Evolutionary conservation across 2,888 invertebrate species (phyloP).

Genomic region (Exephanes ischioxanthus): DNA sequence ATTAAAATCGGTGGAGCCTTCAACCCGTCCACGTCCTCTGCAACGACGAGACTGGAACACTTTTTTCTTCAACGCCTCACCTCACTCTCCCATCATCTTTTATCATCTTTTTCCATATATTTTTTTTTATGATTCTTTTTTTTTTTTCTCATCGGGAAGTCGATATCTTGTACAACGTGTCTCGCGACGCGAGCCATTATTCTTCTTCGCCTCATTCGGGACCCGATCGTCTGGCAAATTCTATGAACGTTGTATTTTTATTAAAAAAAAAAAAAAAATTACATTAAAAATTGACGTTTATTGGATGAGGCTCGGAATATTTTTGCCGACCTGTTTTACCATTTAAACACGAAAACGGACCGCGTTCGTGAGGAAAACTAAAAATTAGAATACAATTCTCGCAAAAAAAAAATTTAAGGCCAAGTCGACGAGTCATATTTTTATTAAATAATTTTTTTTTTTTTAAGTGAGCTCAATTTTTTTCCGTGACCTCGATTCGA

Average conservation of each 20-base stretch:
- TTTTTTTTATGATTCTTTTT: slow-evolving; percentile 5
- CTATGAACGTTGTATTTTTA: background rate
- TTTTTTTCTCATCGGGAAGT: slow-evolving; percentile 25
- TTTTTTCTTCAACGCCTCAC: slow-evolving; percentile 24
- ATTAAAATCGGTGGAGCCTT: slow-evolving; percentile 77
- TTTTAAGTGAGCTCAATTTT: no score
- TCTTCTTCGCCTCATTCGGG: slow-evolving; percentile 50
- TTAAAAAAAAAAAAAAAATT: background rate
- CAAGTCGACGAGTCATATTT: no score
- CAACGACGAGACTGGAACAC: slow-evolving; percentile 29
- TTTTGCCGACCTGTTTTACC: no score
- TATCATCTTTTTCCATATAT: slow-evolving; percentile 1
- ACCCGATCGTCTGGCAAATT: slow-evolving; percentile 54
- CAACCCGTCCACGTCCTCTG: background rate
- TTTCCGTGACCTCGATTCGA: no score
- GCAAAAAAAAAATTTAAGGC: no score
- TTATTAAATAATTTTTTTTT: no score
- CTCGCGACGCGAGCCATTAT: slow-evolving; percentile 32
- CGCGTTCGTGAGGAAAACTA: no score
- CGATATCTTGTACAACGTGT: slow-evolving; percentile 47
- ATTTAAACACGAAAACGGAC: no score
- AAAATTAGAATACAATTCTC: no score
- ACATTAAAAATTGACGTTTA: no score
- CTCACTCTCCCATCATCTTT: background rate
- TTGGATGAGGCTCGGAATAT: no score